phyloP scores from a whole-genome alignment of 2,888 invertebrate genomes.

The Aspidapion aeneum region DNA sequence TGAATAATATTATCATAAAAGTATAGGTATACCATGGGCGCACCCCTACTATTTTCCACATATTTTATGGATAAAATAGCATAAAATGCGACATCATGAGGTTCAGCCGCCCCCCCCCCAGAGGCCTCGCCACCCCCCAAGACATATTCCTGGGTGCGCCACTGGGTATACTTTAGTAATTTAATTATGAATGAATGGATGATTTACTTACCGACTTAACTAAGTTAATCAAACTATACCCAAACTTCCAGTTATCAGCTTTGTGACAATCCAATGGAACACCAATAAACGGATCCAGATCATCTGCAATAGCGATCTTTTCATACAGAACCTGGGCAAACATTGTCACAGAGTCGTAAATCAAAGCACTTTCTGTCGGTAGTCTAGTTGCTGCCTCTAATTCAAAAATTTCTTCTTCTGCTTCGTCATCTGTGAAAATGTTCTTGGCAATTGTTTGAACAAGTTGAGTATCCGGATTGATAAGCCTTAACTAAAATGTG shows the following conservation, averaged over 20 bases:
- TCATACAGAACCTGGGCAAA: constrained; percentile 74
- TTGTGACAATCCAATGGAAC: constrained; percentile 53
- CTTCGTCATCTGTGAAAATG: constrained; percentile 28
- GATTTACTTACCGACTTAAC: constrained; percentile 77
- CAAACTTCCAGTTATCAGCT: constrained; percentile 70
- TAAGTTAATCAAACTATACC: constrained; percentile 79
- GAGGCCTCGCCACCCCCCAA: too few relatives aligned
- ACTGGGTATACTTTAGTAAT: too few relatives aligned
- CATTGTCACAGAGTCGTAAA: constrained; percentile 63
- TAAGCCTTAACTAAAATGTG: constrained; percentile 51
- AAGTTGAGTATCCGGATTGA: constrained; percentile 53
- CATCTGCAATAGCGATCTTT: constrained; percentile 43
- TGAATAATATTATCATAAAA: too few relatives aligned
- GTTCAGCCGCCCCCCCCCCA: too few relatives aligned
- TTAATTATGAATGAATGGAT: too few relatives aligned
- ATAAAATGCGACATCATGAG: too few relatives aligned
- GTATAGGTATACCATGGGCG: too few relatives aligned
- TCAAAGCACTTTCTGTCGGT: constrained; percentile 71
- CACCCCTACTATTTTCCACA: too few relatives aligned
- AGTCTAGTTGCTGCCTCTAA: constrained; percentile 31
- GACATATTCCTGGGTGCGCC: too few relatives aligned
- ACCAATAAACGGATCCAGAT: constrained; percentile 49
- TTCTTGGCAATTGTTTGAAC: constrained; percentile 51
- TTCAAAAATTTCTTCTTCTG: constrained; percentile 1
- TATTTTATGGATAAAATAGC: too few relatives aligned